These are phyloP conservation scores for Hycleus cichorii DNA, from an alignment of 1,140 invertebrate species.

Conservation along the genomic window DNA sequence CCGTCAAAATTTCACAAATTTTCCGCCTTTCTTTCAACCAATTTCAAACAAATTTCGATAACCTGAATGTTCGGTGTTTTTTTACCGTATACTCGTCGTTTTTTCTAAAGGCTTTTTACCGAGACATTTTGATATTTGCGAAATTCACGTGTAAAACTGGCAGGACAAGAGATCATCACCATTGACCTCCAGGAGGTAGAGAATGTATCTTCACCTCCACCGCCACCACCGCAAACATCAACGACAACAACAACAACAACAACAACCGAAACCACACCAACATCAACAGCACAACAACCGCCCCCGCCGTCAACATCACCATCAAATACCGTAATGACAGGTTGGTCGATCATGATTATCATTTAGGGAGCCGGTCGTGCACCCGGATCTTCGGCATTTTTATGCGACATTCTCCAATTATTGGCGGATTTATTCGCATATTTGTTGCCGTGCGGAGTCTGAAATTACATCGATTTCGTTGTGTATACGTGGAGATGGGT, in stretches of 20 bases:
- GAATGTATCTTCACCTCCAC: constrained; percentile 21
- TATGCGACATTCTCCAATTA: too few relatives aligned
- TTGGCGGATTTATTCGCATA: too few relatives aligned
- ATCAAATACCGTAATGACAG: constrained; percentile 38
- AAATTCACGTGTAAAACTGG: constrained; percentile 28
- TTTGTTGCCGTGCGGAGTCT: too few relatives aligned
- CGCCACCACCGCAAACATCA: constrained; percentile 3
- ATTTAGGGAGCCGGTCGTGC: too few relatives aligned
- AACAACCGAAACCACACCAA: constrained; percentile 9
- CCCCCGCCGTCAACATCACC: constrained; percentile 28
- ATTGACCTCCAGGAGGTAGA: constrained; percentile 37
- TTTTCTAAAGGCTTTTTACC: too few relatives aligned
- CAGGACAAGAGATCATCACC: constrained; percentile 35
- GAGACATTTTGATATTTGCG: not conserved
- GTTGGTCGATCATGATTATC: constrained; percentile 17
- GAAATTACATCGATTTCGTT: too few relatives aligned
- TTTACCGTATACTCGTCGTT: too few relatives aligned
- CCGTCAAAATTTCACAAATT: not conserved
- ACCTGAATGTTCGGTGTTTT: too few relatives aligned
- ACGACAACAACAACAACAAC: constrained; percentile 3
- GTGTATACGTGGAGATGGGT: not conserved
- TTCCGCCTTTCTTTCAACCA: too few relatives aligned
- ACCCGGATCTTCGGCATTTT: too few relatives aligned
- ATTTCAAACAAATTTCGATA: too few relatives aligned
- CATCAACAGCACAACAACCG: constrained; percentile 21